These are phyloP conservation scores for Speoplatyrhinus poulsoni DNA, from an alignment of 2,113 vertebrate species.

Conservation along the genomic window DNA sequence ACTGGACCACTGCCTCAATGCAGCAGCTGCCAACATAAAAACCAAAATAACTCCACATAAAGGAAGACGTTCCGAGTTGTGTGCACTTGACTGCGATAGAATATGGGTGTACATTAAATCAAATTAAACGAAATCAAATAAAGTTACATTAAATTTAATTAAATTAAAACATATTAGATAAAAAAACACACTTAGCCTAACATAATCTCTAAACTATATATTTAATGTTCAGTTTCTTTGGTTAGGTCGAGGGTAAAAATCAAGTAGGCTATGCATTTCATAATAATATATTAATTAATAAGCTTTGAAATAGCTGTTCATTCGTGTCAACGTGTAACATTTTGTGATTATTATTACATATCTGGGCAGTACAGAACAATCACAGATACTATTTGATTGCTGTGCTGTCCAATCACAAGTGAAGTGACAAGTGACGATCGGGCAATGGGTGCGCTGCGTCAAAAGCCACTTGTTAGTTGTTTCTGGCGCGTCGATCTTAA, in stretches of 20 bases:
- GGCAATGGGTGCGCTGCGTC: conserved; percentile 60
- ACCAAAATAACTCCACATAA: conserved; percentile 49
- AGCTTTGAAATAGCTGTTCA: too few species aligned
- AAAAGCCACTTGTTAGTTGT: conserved; percentile 52
- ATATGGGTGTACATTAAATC: not conserved
- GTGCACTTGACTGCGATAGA: not conserved
- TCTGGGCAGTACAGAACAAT: conserved; percentile 24
- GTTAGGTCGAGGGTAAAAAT: too few species aligned
- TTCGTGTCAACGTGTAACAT: not conserved
- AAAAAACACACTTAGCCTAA: too few species aligned
- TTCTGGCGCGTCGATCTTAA: conserved; percentile 26
- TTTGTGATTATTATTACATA: not conserved
- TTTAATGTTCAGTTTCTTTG: too few species aligned
- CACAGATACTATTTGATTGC: conserved; percentile 47
- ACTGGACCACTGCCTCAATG: conserved; percentile 43
- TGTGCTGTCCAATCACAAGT: conserved; percentile 55
- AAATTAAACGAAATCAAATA: too few species aligned
- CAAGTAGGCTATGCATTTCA: not conserved
- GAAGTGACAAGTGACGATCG: conserved; percentile 47
- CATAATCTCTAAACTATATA: too few species aligned
- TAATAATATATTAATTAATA: not conserved
- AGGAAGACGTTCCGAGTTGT: conserved; percentile 6
- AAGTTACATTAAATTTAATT: too few species aligned
- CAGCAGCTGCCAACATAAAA: conserved; percentile 51
- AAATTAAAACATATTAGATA: too few species aligned